Conservation (phyloP, 1,140 invertebrate genomes). For the Penaeus vannamei region DNA sequence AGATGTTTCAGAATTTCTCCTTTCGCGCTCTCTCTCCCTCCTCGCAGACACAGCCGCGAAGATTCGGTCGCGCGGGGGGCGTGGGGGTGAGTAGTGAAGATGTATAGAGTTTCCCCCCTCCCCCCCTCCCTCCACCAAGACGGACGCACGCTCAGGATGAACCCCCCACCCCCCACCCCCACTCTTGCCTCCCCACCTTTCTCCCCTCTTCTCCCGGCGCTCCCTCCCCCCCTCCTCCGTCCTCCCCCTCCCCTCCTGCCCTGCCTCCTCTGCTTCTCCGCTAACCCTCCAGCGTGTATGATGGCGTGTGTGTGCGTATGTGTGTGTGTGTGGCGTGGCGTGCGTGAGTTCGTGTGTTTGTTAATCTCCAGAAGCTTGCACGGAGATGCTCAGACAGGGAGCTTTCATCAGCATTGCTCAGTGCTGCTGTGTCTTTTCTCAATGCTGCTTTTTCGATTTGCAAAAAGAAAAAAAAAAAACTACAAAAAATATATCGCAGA, state of each 20-base stretch:
- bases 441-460: too few relatives aligned
- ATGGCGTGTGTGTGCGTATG: neutral
- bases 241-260: conserved; percentile 2
- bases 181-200: neutral
- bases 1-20: conserved; percentile 66
- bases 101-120: conserved; percentile 51
- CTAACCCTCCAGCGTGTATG: neutral
- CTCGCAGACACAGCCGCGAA: conserved; percentile 29
- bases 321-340: neutral
- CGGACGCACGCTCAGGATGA: conserved; percentile 10
- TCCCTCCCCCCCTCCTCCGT: neutral
- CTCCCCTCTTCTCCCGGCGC: neutral
- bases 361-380: too few relatives aligned
- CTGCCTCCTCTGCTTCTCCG: neutral
- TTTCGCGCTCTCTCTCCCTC: conserved; percentile 23
- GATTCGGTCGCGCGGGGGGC: neutral
- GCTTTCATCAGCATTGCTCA: too few relatives aligned
- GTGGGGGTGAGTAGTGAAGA: conserved; percentile 44
- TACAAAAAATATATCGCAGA: too few relatives aligned
- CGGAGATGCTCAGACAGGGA: too few relatives aligned
- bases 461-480: too few relatives aligned
- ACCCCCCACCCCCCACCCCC: neutral
- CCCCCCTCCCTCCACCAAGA: conserved; percentile 46
- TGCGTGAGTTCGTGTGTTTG: too few relatives aligned
- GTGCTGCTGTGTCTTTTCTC: too few relatives aligned